Base-by-base conservation (phyloP, 2,888 invertebrate species). In the Tachystola acroxantha region DNA sequence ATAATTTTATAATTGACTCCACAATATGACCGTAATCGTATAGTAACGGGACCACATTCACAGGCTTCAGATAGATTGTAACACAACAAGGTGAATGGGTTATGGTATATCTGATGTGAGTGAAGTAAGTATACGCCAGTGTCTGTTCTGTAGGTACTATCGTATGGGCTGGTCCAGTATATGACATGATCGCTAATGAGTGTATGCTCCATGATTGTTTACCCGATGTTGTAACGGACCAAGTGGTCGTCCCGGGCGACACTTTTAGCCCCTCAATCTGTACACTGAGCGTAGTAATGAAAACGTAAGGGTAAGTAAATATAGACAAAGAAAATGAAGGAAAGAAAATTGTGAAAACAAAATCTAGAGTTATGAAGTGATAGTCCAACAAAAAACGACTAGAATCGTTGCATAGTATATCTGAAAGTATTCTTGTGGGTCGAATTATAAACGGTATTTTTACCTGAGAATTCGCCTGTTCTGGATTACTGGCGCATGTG, bases 401-500 rank as follows among this genome's bases (percentile, higher is more conserved):
- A 82, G 70, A 75, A 75, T 76, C 71, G 70, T 82, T 82, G 85
- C 84, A 82, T 74, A 82, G 81, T 81, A 75, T 76, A 72, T 74
- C 67, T 73, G 82, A 81, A 79, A 68, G 78, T 84, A 78, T 76
- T 74, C 57, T 78, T 73, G 85, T 81, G 85, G 85, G 80, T 80
- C 82, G 77, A 64, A 73, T 73, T 81, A 84, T 69, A 80, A 80
- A 82, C 73, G 76, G 78, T 76, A 79, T 73, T 76, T 81, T 90
- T 91, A 91, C 91, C 91, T 91, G 91, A 89, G 89, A 87, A 78
- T 77, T 85, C 90, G 89, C 90, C 90, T 91, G 91, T 89, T 91
- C 91, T 89, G 89, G 90, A 90, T 89, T 88, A 86, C 87, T 88
- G 88, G 87, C 88, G 92, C 90, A 92, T 92, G 92, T 92, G 92